Base-by-base conservation (phyloP, 2,113 vertebrate genomes). In the Paracanthobrama guichenoti region DNA sequence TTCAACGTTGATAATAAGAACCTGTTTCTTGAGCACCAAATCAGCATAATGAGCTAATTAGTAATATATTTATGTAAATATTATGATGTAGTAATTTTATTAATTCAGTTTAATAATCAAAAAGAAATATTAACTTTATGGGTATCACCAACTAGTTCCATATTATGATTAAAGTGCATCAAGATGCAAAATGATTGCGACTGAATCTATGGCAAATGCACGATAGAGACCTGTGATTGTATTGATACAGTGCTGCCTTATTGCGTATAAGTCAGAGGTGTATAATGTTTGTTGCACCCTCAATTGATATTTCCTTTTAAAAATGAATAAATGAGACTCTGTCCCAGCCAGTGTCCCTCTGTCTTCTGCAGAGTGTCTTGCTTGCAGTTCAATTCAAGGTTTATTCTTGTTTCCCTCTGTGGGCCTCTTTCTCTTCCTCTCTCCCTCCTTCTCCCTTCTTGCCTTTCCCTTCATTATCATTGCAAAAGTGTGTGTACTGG, bases 381-480 rank as follows among this genome's bases (percentile, higher is more conserved):
- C 66, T 72, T 24, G 59, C 79, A 14, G 10, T 18, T 66, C 44
- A 46, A 8, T 76, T 85, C n/a, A 74, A 74, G n/a, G 74, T 46
- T 18, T 87, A 76, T 64, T 42, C 10, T 69, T 73, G 31, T 71
- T 35, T 69, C 81, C 53, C 31, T 11, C 18, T 12, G 31, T 69
- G 60, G 48, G 60, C 59, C 85, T 77, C 74, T 81, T 57, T 69
- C 50, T 2, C 64, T 62, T 39, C 77, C 79, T 80, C 74, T 50
- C n/a, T 67, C 48, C 28, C 18, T 46, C 2, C 39, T 44, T 77
- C 26, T 10, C 9, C 46, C 44, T 35, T 12, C 62, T 57, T 28
- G 42, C 78, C 74, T 82, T 83, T 79, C 55, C 69, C 16, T 71
- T 53, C 26, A 67, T 86, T 88, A 59, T 82, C 82, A 74, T 81